phyloP scores from a whole-genome alignment of 2,113 vertebrate genomes.

The Piprites chloris region DNA sequence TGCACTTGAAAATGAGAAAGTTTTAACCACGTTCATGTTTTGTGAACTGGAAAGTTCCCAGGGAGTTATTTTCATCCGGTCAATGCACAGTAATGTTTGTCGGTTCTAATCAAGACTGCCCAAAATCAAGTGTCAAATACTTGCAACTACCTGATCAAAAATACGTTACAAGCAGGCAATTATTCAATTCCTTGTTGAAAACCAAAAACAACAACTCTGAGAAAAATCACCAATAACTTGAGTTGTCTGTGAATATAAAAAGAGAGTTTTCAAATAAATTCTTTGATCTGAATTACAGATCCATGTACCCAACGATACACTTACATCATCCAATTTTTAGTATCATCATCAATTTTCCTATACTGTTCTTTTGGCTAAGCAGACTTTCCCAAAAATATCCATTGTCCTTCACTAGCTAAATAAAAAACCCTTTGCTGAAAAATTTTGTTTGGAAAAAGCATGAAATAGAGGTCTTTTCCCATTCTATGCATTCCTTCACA shows the following conservation, averaged over 20 bases:
- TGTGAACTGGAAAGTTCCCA: neutral
- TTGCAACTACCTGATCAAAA: neutral
- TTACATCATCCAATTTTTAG: neutral
- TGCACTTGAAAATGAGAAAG: neutral
- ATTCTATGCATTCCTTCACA: neutral
- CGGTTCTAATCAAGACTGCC: neutral
- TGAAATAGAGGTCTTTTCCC: neutral
- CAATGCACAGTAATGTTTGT: neutral
- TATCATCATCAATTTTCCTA: constrained; percentile 5
- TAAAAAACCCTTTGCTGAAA: neutral
- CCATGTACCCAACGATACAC: neutral
- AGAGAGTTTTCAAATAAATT: neutral
- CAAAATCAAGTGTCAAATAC: neutral
- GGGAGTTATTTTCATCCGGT: neutral
- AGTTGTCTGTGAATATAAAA: neutral
- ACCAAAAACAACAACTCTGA: neutral
- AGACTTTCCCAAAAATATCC: neutral
- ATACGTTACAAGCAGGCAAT: neutral
- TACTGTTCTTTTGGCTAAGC: neutral
- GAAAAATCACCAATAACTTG: neutral
- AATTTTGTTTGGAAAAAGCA: neutral
- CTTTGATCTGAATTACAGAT: neutral
- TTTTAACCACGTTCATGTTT: neutral
- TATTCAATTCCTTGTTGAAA: neutral
- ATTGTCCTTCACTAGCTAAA: neutral